Evolutionary conservation across 2,113 vertebrate genomes (phyloP), one percentile per base, ranked within the genome.

Genomic region (Toxostoma redivivum): DNA sequence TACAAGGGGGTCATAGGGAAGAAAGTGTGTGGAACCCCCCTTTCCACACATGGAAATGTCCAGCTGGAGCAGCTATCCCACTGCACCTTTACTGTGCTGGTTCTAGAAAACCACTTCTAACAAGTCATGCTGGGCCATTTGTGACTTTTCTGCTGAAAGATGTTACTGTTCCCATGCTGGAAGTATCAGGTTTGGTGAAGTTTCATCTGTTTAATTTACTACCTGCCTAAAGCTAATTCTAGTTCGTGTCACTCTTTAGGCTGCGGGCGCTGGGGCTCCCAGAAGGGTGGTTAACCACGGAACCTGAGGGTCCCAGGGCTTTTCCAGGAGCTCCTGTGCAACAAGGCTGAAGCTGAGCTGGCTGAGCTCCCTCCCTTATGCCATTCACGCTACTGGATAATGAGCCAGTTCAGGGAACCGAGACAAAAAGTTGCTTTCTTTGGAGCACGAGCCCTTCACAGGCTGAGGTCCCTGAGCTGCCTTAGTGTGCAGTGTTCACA

Each of bases 371-470:
- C 66, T 94, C 88, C 81, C 40, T 9, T 35, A 35, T 79, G 85
- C 92, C 73, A 16, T 74, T 88, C 37, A 1, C 4, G 17, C 70
- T 77, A 11, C 85, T 5, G 20, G 7, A 82, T 61, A 94, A 90
- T 61, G 85, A 96, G 85, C 19, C 66, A 42, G 48, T 69, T 93
- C 88, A 93, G 88, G 57, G 74, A 95, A 61, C 78, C 0, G 11
- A 85, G 85, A 91, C 87, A 94, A 78, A 62, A 95, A 53, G 66
- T 57, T 92, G 88, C 85, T 93, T 95, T 91, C 92, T 95, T 94
- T 95, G 96, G 90, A 94, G 90, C 86, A 57, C 19, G 14, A 4
- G 47, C 53, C 92, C 64, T 62, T 16, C 28, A 23, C 90, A 92
- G 96, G 90, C 92, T 69, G n/a, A 15, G 30, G 53, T 93, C 88